Evolutionary conservation across 2,797 vertebrate genomes (phyloP), one percentile per base, ranked within the genome.

Genomic region (Galaxias olidus): DNA sequence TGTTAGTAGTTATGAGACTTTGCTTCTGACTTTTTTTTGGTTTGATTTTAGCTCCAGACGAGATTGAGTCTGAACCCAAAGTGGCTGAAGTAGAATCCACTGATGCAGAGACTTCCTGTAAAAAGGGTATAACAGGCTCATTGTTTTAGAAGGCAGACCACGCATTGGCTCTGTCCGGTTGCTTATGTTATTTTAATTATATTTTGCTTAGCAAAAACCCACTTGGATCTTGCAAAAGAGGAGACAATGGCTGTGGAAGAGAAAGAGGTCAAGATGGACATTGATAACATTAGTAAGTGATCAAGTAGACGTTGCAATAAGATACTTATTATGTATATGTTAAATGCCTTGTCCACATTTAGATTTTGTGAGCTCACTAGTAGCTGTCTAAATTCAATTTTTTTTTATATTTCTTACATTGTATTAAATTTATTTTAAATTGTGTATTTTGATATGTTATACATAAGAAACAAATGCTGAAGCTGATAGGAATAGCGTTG

Each of bases 161-260:
- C 4, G 13, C 17, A 11, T 15, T 41, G 12, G 40, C 41, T 42
- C 7, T 43, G 9, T 15, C 42, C 17, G 10, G 14, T n/a, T 10
- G n/a, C 2, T 18, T 14, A 15, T 3, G 64, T 74, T 30, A 75
- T 55, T 43, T 4, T 4, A n/a, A 1, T 59, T 18, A 1, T 69
- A 4, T 10, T 74, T 17, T 60, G 4, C 69, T 65, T 20, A 90
- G 89, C 72, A 4, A 78, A 73, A 82, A 14, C 18, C 0, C 70
- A 83, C 61, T 19, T 73, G 15, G 74, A 66, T 4, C 52, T 6
- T 20, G 50, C 48, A 12, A 54, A 66, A 7, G 41, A 19, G 46
- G 48, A 70, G 62, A 56, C 49, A 0, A 65, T 45, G 18, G 61
- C n/a, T 9, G 19, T 12, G 40, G 74, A 68, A 43, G 73, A 82